These are phyloP conservation scores for Prionace glauca DNA, from an alignment of 2,797 vertebrate genomes.

Conservation along the genomic window DNA sequence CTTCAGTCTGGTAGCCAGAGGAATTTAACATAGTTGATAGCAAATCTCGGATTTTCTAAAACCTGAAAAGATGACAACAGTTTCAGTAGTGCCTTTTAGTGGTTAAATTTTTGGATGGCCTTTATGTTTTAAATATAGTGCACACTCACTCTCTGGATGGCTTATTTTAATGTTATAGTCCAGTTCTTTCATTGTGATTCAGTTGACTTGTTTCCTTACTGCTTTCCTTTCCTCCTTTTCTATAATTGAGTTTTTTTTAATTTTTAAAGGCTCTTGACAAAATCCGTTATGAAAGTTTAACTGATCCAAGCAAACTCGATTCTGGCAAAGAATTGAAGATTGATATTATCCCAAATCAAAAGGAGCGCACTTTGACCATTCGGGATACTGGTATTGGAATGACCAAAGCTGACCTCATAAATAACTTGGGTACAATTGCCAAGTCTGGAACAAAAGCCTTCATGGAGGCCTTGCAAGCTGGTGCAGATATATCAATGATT, in stretches of 20 bases:
- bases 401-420: conserved; percentile 68
- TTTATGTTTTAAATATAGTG: too few species aligned
- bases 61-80: too few species aligned
- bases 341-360: conserved; percentile 55
- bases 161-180: neutral
- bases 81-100: too few species aligned
- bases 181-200: neutral
- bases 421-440: conserved; percentile 67
- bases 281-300: conserved; percentile 61
- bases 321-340: conserved; percentile 59
- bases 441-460: conserved; percentile 67
- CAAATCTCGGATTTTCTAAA: too few species aligned
- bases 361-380: conserved; percentile 53
- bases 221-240: neutral
- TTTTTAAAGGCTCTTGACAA: conserved; percentile 56
- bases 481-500: conserved; percentile 66
- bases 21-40: too few species aligned
- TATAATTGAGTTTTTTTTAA: conserved; percentile 28
- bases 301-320: conserved; percentile 58
- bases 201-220: neutral
- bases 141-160: too few species aligned
- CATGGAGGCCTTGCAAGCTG: conserved; percentile 65
- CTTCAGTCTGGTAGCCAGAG: neutral
- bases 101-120: too few species aligned
- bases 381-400: conserved; percentile 62